Evolutionary conservation across 2,888 invertebrate species (phyloP), one percentile per base, ranked within the genome.

Genomic region (Meandrusa payeni): DNA sequence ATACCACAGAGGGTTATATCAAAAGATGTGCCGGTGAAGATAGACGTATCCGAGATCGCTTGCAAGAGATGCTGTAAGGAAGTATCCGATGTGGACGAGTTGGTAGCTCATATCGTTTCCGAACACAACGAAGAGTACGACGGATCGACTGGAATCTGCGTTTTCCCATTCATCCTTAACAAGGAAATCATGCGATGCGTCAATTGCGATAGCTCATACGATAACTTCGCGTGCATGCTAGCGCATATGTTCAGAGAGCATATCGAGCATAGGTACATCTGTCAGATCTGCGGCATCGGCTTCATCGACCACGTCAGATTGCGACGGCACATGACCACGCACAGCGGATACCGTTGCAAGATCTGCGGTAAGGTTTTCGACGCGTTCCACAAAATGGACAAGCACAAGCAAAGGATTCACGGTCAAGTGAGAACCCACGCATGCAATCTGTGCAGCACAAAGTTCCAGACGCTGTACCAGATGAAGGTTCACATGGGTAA

Each of bases 291-390:
- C 37, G 83, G 83, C 0, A 7, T 63, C 0, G 69, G 77, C 37
- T 81, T 80, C 41, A 70, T 69, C 9, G 66, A 68, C 41, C 63
- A 67, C 13, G 54, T 65, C 1, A 60, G 76, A 2, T 50, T 83
- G 10, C 74, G 73, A 17, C 57, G 76, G 7, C 82, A 83, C 28
- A 69, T 76, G 0, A 66, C 50, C 1, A 63, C 61, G 3, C 82
- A 82, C 23, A 45, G 64, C 0, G 77, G 71, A 0, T 65, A 64
- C 26, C 55, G 55, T 3, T 82, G 82, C 34, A 59, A 61, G 0
- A 20, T 66, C 5, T 90, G 90, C 48, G 76, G 76, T 0, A 88
- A 83, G 51, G 69, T 81, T 1, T 90, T 90, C 41, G 63, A 64
- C 17, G 64, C 69, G 0, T 55, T 52, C 1, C 61, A 73, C 33